A percentile compares a stretch with the other conserved stretches of the same genome.
phyloP scores from a whole-genome alignment of 2,888 invertebrate genomes.

The Drosophila phalerata region DNA sequence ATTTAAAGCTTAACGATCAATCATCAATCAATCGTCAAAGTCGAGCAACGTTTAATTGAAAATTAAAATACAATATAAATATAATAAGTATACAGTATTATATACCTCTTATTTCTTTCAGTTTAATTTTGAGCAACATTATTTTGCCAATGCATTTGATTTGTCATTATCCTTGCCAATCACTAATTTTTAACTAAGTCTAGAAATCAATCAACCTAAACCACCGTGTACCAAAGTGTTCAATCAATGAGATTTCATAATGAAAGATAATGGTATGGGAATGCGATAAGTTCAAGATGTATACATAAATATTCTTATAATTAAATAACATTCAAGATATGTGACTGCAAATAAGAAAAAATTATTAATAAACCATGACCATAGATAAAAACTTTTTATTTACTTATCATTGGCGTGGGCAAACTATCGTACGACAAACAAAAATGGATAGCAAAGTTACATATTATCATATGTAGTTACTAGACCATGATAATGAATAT shows the following conservation, averaged over 20 bases:
- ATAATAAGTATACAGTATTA: slow-evolving; percentile 19
- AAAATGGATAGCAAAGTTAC: slow-evolving; percentile 18
- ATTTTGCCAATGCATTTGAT: slow-evolving; percentile 45
- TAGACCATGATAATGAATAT: slow-evolving; percentile 1
- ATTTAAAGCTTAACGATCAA: slow-evolving; percentile 75
- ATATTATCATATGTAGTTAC: slow-evolving; percentile 32
- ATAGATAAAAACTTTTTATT: slow-evolving; percentile 39
- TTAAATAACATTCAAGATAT: slow-evolving; percentile 29
- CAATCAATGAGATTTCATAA: slow-evolving; percentile 15
- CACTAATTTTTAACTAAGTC: slow-evolving; percentile 23
- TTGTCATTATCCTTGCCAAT: slow-evolving; percentile 44
- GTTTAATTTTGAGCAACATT: slow-evolving; percentile 45
- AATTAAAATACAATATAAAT: slow-evolving; percentile 26
- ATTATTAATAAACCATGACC: slow-evolving; percentile 23
- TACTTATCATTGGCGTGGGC: slow-evolving; percentile 35
- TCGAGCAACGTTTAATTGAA: slow-evolving; percentile 48
- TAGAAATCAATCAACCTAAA: slow-evolving; percentile 16
- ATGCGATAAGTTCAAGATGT: slow-evolving; percentile 5
- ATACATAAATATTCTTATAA: slow-evolving; percentile 1
- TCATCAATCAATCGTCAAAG: slow-evolving; percentile 32
- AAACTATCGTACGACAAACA: slow-evolving; percentile 6
- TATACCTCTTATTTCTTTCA: slow-evolving; percentile 14
- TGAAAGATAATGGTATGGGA: slow-evolving; percentile 7
- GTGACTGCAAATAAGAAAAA: slow-evolving; percentile 21
- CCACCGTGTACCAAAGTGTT: slow-evolving; percentile 25